Evolutionary conservation across 2,797 vertebrate genomes (phyloP).

Genomic region (Sitta carolinensis): DNA sequence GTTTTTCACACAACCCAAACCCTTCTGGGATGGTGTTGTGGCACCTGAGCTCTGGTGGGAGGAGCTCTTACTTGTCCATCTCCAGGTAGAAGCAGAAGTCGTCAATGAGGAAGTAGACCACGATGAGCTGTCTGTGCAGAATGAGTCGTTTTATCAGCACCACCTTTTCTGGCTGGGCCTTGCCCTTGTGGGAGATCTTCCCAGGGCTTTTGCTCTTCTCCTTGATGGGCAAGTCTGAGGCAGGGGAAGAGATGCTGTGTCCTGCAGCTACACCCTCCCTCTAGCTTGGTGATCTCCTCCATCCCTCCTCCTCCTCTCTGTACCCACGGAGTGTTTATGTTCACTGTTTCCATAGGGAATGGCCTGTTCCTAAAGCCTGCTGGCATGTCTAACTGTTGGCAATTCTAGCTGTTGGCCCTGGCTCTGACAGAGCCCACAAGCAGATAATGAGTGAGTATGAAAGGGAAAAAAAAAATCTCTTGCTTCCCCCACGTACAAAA

Average conservation of each 20-base stretch:
- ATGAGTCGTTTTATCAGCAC: slow-evolving; percentile 25
- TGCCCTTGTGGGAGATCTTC: background rate
- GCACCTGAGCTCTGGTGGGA: accelerated
- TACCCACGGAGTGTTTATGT: background rate
- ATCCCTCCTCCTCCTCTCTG: background rate
- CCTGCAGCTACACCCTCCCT: background rate
- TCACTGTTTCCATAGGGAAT: background rate
- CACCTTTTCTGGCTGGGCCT: accelerated
- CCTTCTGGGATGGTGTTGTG: background rate
- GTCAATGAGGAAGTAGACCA: slow-evolving; percentile 65
- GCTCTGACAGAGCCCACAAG: background rate
- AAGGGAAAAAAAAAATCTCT: background rate
- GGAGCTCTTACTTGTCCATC: slow-evolving; percentile 71
- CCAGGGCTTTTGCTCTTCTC: background rate
- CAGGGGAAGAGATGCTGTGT: background rate
- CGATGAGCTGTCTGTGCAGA: slow-evolving; percentile 52
- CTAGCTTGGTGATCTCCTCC: background rate
- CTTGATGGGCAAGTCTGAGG: slow-evolving; percentile 42
- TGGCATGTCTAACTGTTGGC: too few relatives aligned
- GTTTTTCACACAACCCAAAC: background rate
- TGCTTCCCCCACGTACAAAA: background rate
- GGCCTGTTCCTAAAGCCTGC: background rate
- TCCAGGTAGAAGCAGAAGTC: slow-evolving; percentile 77
- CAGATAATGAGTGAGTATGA: background rate
- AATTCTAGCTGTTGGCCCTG: background rate